phyloP scores from a whole-genome alignment of 2,888 invertebrate genomes.

The Noctua pronuba region DNA sequence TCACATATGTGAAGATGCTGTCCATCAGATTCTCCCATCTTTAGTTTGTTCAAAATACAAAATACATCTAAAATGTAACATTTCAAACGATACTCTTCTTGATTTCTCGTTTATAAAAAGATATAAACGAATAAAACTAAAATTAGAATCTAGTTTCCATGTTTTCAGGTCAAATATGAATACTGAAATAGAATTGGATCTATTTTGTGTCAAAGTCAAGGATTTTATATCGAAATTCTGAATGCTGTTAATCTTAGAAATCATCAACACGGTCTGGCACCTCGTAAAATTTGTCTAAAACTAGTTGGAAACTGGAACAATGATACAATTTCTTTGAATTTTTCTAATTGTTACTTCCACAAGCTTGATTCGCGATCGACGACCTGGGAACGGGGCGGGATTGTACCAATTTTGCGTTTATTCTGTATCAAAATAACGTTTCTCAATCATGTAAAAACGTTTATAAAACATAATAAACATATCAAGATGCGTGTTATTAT shows the following conservation, averaged over 20 bases:
- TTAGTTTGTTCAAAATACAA: background rate
- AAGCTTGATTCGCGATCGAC: conserved; percentile 13
- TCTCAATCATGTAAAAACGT: conserved; percentile 69
- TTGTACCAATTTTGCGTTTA: conserved; percentile 47
- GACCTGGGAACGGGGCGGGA: conserved; percentile 18
- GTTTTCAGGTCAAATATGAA: conserved; percentile 60
- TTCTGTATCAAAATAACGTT: conserved; percentile 65
- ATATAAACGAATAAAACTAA: conserved; percentile 49
- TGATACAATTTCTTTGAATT: conserved; percentile 41
- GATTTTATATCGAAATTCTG: conserved; percentile 41
- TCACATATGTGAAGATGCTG: background rate
- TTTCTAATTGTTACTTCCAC: conserved; percentile 34
- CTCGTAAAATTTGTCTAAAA: conserved; percentile 46
- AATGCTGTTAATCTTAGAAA: conserved; percentile 30
- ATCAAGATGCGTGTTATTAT: conserved; percentile 74
- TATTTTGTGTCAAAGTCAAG: conserved; percentile 61
- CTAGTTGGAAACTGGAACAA: conserved; percentile 48
- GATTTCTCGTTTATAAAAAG: conserved; percentile 45
- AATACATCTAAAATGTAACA: conserved; percentile 14
- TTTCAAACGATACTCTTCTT: conserved; percentile 19
- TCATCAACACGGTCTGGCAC: conserved; percentile 36
- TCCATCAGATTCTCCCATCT: background rate
- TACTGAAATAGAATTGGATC: conserved; percentile 54
- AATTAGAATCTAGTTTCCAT: conserved; percentile 53
- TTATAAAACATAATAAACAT: conserved; percentile 73